A percentile compares a stretch with the other conserved stretches of the same genome.
Evolutionary conservation across 2,888 invertebrate genomes (phyloP).

Genomic region (Trachelus iudaicus): DNA sequence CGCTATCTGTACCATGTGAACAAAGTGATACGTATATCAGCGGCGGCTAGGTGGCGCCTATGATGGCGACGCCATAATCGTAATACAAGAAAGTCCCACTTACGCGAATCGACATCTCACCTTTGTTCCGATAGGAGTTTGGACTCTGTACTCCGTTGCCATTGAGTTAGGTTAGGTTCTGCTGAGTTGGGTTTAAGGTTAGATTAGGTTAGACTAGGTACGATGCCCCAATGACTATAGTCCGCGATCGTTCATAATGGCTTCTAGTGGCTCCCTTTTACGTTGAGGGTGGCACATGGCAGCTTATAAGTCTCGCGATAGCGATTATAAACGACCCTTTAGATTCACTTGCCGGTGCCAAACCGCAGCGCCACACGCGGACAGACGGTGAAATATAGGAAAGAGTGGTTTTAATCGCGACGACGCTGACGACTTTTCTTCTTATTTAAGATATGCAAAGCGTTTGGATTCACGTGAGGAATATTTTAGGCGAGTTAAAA

Average conservation of each 20-base stretch:
- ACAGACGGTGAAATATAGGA: background rate
- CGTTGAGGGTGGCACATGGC: background rate
- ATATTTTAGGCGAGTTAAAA: background rate
- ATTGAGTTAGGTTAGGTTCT: background rate
- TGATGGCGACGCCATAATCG: background rate
- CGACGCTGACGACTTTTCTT: background rate
- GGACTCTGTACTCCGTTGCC: background rate
- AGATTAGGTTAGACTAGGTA: background rate
- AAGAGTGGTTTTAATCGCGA: background rate
- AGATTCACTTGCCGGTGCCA: conserved; percentile 19
- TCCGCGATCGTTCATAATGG: background rate
- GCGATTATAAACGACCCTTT: conserved; percentile 23
- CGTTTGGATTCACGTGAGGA: background rate
- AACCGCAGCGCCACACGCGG: conserved; percentile 12
- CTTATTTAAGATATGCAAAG: background rate
- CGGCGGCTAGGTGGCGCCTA: background rate
- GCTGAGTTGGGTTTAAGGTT: background rate
- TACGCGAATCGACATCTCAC: background rate
- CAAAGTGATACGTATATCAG: conserved; percentile 15
- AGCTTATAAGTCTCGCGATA: conserved; percentile 23
- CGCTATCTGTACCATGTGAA: conserved; percentile 1
- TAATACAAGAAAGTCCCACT: background rate
- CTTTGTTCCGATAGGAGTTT: background rate
- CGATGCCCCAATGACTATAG: background rate
- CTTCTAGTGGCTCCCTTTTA: background rate